phyloP scores from a whole-genome alignment of 2,888 invertebrate species.

The Disparrhopalites patrizii region DNA sequence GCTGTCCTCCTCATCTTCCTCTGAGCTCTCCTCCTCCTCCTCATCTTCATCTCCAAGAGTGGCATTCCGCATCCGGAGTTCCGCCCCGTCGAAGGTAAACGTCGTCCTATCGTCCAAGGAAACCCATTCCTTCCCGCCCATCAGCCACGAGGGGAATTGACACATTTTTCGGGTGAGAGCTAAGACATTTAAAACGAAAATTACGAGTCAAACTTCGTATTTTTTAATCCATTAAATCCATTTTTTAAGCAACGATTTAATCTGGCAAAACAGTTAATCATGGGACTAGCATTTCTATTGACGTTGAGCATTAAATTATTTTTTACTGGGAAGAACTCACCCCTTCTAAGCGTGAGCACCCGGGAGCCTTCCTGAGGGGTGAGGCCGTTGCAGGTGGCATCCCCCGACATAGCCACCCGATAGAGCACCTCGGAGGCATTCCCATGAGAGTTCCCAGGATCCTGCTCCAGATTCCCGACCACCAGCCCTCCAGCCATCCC shows the following conservation, averaged over 20 bases:
- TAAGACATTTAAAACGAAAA: too few species aligned
- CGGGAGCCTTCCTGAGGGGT: slow-evolving; percentile 82
- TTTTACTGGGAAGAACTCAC: too few species aligned
- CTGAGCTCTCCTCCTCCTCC: too few species aligned
- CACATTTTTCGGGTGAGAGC: slow-evolving; percentile 71
- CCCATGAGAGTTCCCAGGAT: too few species aligned
- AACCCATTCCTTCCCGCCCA: slow-evolving; percentile 79
- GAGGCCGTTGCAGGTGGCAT: slow-evolving; percentile 87
- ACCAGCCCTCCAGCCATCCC: slow-evolving; percentile 48
- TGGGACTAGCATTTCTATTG: too few species aligned
- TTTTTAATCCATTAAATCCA: too few species aligned
- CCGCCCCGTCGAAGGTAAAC: slow-evolving; percentile 65
- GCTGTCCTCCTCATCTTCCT: too few species aligned
- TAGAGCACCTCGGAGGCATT: slow-evolving; percentile 59
- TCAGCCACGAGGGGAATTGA: slow-evolving; percentile 82
- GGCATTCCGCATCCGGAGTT: slow-evolving; percentile 36
- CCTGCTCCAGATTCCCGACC: slow-evolving; percentile 23
- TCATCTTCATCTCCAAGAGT: too few species aligned
- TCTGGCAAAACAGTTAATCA: too few species aligned
- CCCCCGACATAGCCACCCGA: slow-evolving; percentile 83
- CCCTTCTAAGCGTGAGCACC: slow-evolving; percentile 75
- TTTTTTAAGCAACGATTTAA: too few species aligned
- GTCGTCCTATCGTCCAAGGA: slow-evolving; percentile 79
- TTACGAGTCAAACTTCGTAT: too few species aligned
- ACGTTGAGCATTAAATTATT: too few species aligned